Evolutionary conservation across 2,797 vertebrate species (phyloP), one percentile per base, ranked within the genome.

Genomic region (Hylomyscus alleni): DNA sequence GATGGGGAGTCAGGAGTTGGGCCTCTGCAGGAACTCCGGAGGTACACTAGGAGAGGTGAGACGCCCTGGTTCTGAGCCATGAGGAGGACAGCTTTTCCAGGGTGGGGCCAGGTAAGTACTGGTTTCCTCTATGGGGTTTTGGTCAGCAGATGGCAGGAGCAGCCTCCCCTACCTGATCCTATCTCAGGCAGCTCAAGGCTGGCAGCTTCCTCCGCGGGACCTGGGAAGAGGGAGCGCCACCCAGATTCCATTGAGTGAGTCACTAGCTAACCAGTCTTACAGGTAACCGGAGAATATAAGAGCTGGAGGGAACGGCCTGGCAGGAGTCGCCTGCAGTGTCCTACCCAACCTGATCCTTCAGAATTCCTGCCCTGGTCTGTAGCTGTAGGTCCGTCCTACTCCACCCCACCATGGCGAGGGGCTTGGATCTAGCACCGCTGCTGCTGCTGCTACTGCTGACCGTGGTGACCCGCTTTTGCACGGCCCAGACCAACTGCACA

Each of bases 201-300:
- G 88, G 82, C 82, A 12, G 82, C 29, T 91, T 92, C 82, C 90
- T 82, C 62, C 9, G 62, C 29, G 44, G 83, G 93, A 93, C 80
- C 47, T 14, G 60, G 10, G 56, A 62, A 37, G 7, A 69, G 89
- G 69, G 54, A 89, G 97, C 89, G 90, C 94, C 97, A 96, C 93
- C 96, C 96, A 65, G 65, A 97, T 96, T 91, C 95, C 94, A 76
- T 47, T 29, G 89, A 85, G 69, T 80, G 95, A 93, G 95, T 96
- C 90, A 94, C 40, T 29, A 80, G 97, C 56, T 89, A 98, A 98
- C 97, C 94, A 90, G 97, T 97, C 95, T 14, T 92, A 96, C 98
- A 94, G 95, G 96, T 97, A 37, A 37, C 22, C 37, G 93, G 91
- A 52, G 91, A 95, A 89, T 94, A 97, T 98, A 97, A 91, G 90